Evolutionary conservation across 2,113 vertebrate species (phyloP).

Genomic region (Ptychochromis oligacanthus): DNA sequence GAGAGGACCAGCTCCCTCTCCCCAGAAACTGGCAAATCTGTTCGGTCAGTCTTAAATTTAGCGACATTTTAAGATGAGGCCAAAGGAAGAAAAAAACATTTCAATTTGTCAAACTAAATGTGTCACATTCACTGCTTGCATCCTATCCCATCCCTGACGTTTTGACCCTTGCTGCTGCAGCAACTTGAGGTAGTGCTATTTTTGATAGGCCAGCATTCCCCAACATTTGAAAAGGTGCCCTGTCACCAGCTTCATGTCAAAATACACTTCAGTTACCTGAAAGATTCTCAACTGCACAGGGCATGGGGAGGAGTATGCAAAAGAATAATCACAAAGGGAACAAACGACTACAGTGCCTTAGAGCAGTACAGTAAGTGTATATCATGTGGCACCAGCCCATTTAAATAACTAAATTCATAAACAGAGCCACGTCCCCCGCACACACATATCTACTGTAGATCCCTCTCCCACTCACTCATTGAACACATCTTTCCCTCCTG

Average conservation of each 20-base stretch:
- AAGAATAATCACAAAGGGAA: slow-evolving; percentile 30
- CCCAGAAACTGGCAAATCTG: slow-evolving; percentile 57
- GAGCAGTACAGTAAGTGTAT: slow-evolving; percentile 39
- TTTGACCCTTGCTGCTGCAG: slow-evolving; percentile 63
- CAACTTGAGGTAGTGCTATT: slow-evolving; percentile 61
- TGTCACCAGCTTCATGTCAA: slow-evolving; percentile 60
- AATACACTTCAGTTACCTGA: slow-evolving; percentile 45
- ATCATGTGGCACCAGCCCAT: slow-evolving; percentile 52
- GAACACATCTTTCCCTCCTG: slow-evolving; percentile 76
- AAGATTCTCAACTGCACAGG: slow-evolving; percentile 22
- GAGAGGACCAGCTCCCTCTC: slow-evolving; percentile 46
- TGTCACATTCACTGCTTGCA: slow-evolving; percentile 46
- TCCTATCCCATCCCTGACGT: slow-evolving; percentile 49
- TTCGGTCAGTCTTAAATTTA: slow-evolving; percentile 71
- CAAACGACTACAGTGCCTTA: slow-evolving; percentile 35
- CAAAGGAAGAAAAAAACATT: slow-evolving; percentile 2
- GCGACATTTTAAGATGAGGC: slow-evolving; percentile 63
- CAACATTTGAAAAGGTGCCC: slow-evolving; percentile 54
- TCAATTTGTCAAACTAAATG: slow-evolving; percentile 75
- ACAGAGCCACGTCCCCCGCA: slow-evolving; percentile 71
- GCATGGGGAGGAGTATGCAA: slow-evolving; percentile 15
- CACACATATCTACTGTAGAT: slow-evolving; percentile 69
- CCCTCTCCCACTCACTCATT: slow-evolving; percentile 79
- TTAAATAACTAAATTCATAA: slow-evolving; percentile 77
- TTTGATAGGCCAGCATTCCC: slow-evolving; percentile 41